Base-by-base conservation (phyloP, 2,113 vertebrate species). In the Crocuta crocuta region DNA sequence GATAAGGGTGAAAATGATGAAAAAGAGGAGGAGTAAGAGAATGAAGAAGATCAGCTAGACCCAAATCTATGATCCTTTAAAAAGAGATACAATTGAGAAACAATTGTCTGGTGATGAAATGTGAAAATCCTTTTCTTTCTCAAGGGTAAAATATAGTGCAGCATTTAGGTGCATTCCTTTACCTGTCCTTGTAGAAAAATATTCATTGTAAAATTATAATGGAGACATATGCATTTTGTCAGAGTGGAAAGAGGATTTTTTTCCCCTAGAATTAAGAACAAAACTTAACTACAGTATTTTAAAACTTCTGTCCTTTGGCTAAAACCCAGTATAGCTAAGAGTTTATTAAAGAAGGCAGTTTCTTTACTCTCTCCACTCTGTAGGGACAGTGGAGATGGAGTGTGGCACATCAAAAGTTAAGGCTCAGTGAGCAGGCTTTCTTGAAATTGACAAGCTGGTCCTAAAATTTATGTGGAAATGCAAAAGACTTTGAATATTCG, bases 121-220 rank as follows among this genome's bases (percentile, higher is more conserved):
- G 66, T 74, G 28, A 89, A 63, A 84, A 97, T 90, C 5, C 15
- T 96, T n/a, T 73, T 33, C 4, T 97, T 86, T 55, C 50, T 12
- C 1, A 65, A 76, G 19, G 65, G 63, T 35, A 82, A 96, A 90
- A 65, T 61, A 65, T 61, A 93, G 6, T 19, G 8, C 87, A 73
- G 17, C 3, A 78, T 68, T 78, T 63, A 53, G 39, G 28, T 95
- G 2, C 11, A 91, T 70, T 91, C 80, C 31, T 95, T 80, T 70
- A 39, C 19, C 15, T 73, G 8, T 80, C 16, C 66, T 94, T 86
- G 48, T 61, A 80, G 89, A 94, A 76, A 74, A 91, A 61, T 63
- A 79, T 66, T 91, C 26, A 86, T 63, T 84, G 3, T 82, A 96
- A 93, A 84, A 35, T 92, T 97, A 85, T 90, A 86, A 93, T 71